phyloP scores from a whole-genome alignment of 2,797 vertebrate species.

The Sebastes kiyomatsui region DNA sequence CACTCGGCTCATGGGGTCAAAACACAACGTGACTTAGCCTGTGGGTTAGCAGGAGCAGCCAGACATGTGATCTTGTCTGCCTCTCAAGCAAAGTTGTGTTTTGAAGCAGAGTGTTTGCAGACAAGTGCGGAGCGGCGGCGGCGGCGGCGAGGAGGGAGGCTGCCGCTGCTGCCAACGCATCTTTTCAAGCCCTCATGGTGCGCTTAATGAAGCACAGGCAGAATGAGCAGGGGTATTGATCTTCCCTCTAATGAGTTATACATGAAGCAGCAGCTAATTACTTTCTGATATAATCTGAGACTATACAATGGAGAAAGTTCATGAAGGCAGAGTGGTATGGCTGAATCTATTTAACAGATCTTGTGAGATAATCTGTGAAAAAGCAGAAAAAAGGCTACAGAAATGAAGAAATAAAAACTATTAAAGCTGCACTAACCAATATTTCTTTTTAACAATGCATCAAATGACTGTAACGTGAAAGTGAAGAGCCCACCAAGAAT shows the following conservation, averaged over 20 bases:
- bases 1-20: not conserved
- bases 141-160: not conserved
- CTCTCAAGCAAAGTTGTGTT: slow-evolving; percentile 2
- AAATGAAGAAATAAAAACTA: not conserved
- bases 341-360: not conserved
- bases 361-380: not conserved
- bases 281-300: slow-evolving; percentile 23
- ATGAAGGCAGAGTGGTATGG: not conserved
- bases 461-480: no score
- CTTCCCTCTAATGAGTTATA: slow-evolving; percentile 42
- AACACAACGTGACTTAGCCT: slow-evolving; percentile 16
- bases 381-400: not conserved
- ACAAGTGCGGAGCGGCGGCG: slow-evolving; percentile 4
- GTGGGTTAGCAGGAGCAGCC: not conserved
- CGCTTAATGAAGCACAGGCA: slow-evolving; percentile 63
- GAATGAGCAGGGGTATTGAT: slow-evolving; percentile 62
- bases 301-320: not conserved
- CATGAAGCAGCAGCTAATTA: slow-evolving; percentile 52
- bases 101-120: slow-evolving; percentile 4
- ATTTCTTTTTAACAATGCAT: no score
- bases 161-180: slow-evolving; percentile 22
- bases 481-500: no score
- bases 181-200: slow-evolving; percentile 28
- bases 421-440: not conserved
- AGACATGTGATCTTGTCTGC: slow-evolving; percentile 13